These are phyloP conservation scores for Carduelis carduelis DNA, from an alignment of 2,797 vertebrate species.

Conservation along the genomic window DNA sequence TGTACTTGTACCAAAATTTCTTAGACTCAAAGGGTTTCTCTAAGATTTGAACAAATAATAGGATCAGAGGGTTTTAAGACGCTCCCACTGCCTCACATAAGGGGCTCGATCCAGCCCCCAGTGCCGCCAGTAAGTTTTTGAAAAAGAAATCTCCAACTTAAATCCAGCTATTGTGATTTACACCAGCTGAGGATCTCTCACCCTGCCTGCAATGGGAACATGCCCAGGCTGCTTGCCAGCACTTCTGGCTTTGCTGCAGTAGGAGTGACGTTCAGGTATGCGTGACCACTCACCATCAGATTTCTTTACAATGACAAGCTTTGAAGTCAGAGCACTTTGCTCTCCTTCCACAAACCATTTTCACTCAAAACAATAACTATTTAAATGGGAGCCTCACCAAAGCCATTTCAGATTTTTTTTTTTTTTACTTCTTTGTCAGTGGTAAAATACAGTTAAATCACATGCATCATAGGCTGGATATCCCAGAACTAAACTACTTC, in stretches of 20 bases:
- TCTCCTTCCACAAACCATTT: slow-evolving; percentile 54
- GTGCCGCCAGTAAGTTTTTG: neutral
- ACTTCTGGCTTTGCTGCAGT: slow-evolving; percentile 21
- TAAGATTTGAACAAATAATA: slow-evolving; percentile 32
- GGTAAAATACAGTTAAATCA: neutral
- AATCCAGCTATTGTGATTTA: neutral
- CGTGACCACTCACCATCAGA: slow-evolving; percentile 56
- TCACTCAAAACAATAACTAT: slow-evolving; percentile 53
- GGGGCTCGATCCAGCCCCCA: neutral
- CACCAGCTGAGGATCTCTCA: slow-evolving; percentile 25
- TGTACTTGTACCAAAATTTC: neutral
- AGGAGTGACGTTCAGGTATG: slow-evolving; percentile 59
- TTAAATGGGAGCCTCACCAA: slow-evolving; percentile 9
- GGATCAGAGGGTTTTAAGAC: slow-evolving; percentile 10
- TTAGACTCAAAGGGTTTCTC: neutral
- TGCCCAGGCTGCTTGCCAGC: slow-evolving; percentile 30
- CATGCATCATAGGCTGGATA: neutral
- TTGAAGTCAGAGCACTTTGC: slow-evolving; percentile 57
- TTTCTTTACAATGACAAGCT: slow-evolving; percentile 52
- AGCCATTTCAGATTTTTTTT: neutral
- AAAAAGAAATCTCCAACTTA: neutral
- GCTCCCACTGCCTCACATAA: neutral
- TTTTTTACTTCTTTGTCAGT: neutral
- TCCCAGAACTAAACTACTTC: neutral
- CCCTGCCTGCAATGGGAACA: neutral